phyloP scores from a whole-genome alignment of 92 coral and sea anemone species.

The Bergia puertoricense region DNA sequence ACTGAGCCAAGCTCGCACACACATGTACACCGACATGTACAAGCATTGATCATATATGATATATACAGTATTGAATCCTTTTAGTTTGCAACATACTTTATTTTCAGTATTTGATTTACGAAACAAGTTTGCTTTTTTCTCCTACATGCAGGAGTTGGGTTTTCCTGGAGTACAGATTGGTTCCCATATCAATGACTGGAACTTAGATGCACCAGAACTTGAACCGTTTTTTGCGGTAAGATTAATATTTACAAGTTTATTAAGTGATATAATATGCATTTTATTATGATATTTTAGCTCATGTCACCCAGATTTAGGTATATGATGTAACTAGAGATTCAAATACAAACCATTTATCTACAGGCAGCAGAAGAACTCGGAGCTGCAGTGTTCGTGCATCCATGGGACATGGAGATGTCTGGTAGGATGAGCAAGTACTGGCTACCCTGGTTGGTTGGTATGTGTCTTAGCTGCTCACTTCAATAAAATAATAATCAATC shows the following conservation, averaged over 20 bases:
- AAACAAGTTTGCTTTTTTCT: not conserved
- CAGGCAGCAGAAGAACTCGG: conserved; percentile 91
- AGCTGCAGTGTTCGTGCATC: conserved; percentile 91
- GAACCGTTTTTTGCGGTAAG: conserved; percentile 95
- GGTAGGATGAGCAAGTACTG: conserved; percentile 93
- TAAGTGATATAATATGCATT: not conserved
- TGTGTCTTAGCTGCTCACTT: conserved; percentile 13
- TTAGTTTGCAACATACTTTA: too few species aligned
- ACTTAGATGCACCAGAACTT: conserved; percentile 93
- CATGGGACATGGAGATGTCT: conserved; percentile 95
- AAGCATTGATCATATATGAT: too few species aligned
- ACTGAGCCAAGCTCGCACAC: too few species aligned
- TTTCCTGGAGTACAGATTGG: conserved; percentile 98
- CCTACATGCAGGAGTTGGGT: conserved; percentile 74
- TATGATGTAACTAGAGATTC: not conserved
- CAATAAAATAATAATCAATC: too few species aligned
- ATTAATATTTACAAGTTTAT: not conserved
- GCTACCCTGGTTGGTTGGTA: conserved; percentile 99
- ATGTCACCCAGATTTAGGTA: not conserved
- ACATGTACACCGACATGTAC: too few species aligned
- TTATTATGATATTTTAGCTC: not conserved
- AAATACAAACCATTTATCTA: not conserved
- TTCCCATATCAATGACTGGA: conserved; percentile 96
- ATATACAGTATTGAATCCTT: too few species aligned
- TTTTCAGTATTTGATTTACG: too few species aligned